Conservation (phyloP, 2,797 vertebrate species). For the Carcharodon carcharias region DNA sequence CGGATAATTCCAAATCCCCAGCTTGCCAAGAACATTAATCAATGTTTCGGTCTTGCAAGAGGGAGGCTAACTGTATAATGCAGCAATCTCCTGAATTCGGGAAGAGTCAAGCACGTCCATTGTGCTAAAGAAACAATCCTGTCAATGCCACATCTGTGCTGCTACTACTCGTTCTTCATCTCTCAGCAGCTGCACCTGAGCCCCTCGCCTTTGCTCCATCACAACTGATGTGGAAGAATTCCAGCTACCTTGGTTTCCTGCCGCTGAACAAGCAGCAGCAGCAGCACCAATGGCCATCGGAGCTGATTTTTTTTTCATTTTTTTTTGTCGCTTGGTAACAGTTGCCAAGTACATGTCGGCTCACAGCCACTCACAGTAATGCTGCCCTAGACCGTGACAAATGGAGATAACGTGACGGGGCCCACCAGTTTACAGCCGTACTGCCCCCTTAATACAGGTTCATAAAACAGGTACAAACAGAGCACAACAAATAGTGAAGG, state of each 20-base stretch:
- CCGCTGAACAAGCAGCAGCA: slow-evolving; percentile 50
- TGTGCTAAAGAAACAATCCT: neutral
- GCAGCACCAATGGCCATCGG: slow-evolving; percentile 65
- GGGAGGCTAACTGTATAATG: neutral
- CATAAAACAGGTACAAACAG: slow-evolving; percentile 36
- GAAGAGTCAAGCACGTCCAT: neutral
- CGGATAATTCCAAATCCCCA: neutral
- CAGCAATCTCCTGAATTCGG: neutral
- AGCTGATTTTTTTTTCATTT: slow-evolving; percentile 53
- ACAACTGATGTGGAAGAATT: slow-evolving; percentile 65
- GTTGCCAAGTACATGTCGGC: slow-evolving; percentile 74
- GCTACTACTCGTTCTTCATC: slow-evolving; percentile 6
- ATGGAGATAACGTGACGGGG: slow-evolving; percentile 56
- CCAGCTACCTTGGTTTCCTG: slow-evolving; percentile 56
- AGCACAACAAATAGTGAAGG: slow-evolving; percentile 19
- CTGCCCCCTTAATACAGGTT: slow-evolving; percentile 34
- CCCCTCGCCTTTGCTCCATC: slow-evolving; percentile 48
- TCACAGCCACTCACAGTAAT: slow-evolving; percentile 60
- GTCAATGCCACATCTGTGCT: neutral
- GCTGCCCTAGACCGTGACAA: slow-evolving; percentile 64
- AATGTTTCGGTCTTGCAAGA: slow-evolving; percentile 6
- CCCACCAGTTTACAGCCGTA: slow-evolving; percentile 41
- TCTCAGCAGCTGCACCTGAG: slow-evolving; percentile 72
- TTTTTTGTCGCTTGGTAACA: slow-evolving; percentile 71
- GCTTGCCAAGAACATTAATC: neutral